phyloP scores from a whole-genome alignment of 23 tunicate genomes.

The Ascidia mentula region DNA sequence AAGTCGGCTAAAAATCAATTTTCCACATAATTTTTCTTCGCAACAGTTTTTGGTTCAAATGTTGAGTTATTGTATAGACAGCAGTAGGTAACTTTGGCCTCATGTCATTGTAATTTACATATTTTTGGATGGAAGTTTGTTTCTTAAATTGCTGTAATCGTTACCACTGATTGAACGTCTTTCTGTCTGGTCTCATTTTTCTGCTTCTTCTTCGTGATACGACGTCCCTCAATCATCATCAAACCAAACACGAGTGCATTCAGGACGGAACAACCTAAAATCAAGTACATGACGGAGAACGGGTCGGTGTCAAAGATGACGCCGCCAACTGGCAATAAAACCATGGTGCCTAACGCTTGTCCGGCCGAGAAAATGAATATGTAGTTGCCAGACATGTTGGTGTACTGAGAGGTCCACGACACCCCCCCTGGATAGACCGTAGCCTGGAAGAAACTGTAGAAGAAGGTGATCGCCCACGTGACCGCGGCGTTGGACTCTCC shows the following conservation, averaged over 20 bases:
- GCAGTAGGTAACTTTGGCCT: too few species aligned
- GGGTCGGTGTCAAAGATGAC: constrained; percentile 74
- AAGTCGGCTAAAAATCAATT: too few species aligned
- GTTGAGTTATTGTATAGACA: too few species aligned
- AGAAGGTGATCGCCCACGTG: constrained; percentile 81
- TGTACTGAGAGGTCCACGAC: constrained; percentile 86
- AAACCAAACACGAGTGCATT: constrained; percentile 60
- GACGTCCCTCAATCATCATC: constrained; percentile 57
- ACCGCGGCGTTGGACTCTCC: constrained; percentile 55
- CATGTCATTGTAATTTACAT: too few species aligned
- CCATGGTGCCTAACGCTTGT: constrained; percentile 91
- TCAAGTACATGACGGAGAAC: constrained; percentile 82
- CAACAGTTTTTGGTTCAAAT: too few species aligned
- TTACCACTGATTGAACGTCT: neutral
- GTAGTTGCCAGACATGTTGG: constrained; percentile 94
- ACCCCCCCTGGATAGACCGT: constrained; percentile 91
- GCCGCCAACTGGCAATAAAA: constrained; percentile 75
- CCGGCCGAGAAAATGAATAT: constrained; percentile 89
- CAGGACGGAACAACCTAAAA: constrained; percentile 67
- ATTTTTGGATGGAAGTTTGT: too few species aligned
- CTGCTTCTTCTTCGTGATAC: constrained; percentile 26
- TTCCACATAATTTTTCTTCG: too few species aligned
- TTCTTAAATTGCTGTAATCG: neutral
- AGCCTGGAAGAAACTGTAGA: constrained; percentile 82
- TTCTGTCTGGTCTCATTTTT: neutral